Conservation (phyloP, 2,113 vertebrate genomes). For the Struthio camelus region DNA sequence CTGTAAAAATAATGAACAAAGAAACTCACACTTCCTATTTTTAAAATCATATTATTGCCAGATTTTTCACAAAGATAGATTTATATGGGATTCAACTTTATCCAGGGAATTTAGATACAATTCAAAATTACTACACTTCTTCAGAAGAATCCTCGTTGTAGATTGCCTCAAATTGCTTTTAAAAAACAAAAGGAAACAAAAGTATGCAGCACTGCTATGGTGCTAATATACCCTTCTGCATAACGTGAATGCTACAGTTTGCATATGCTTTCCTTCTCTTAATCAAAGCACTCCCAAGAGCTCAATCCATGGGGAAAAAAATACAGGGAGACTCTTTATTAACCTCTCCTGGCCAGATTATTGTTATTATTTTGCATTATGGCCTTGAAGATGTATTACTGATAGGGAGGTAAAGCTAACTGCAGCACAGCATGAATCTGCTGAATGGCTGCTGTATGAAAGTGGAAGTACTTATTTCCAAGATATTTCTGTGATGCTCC, state of each 20-base stretch:
- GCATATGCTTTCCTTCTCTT: neutral
- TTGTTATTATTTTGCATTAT: constrained; percentile 66
- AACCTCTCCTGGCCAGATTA: constrained; percentile 57
- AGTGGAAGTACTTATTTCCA: constrained; percentile 59
- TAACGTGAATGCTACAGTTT: neutral
- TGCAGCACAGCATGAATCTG: constrained; percentile 24
- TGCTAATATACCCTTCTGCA: neutral
- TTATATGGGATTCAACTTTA: neutral
- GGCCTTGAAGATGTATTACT: constrained; percentile 51
- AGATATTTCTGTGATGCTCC: constrained; percentile 51
- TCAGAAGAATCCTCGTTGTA: neutral
- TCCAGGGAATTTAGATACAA: neutral
- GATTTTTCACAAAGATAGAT: neutral
- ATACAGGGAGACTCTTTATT: constrained; percentile 36
- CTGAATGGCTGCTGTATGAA: constrained; percentile 19
- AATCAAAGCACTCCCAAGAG: constrained; percentile 39
- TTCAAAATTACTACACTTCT: neutral
- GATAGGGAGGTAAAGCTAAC: constrained; percentile 41
- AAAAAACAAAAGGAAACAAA: neutral
- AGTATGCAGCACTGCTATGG: neutral
- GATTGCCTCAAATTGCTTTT: neutral
- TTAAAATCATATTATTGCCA: neutral
- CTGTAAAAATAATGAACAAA: neutral
- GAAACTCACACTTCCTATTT: neutral
- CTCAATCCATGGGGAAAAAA: constrained; percentile 40